Evolutionary conservation across 1,140 invertebrate genomes (phyloP).

Genomic region (Drosophila prosaltans): DNA sequence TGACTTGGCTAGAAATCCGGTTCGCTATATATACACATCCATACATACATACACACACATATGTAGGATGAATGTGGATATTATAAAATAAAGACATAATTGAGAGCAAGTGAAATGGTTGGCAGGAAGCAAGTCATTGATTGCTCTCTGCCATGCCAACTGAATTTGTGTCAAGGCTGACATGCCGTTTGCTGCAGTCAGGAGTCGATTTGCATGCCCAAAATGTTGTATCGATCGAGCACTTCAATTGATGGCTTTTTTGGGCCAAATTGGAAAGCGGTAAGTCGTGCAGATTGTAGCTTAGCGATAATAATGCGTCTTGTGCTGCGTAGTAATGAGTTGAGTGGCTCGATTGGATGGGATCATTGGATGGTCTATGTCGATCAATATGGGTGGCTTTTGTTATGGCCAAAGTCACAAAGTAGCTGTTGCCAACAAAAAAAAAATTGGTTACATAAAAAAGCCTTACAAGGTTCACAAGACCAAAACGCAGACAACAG

Average conservation of each 20-base stretch:
- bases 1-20: slow-evolving; percentile 72
- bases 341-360: neutral
- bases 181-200: slow-evolving; percentile 25
- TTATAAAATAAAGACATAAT: slow-evolving; percentile 73
- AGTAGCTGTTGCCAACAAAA: neutral
- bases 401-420: slow-evolving; percentile 29
- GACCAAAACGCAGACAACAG: slow-evolving; percentile 41
- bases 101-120: slow-evolving; percentile 36
- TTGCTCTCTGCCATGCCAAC: slow-evolving; percentile 39
- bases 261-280: slow-evolving; percentile 64
- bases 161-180: slow-evolving; percentile 74
- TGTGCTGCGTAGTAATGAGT: slow-evolving; percentile 62
- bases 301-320: slow-evolving; percentile 42
- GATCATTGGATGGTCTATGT: slow-evolving; percentile 17
- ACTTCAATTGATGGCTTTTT: slow-evolving; percentile 41
- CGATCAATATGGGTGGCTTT: slow-evolving; percentile 32
- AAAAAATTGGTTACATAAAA: slow-evolving; percentile 53
- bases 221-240: slow-evolving; percentile 13
- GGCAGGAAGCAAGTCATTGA: slow-evolving; percentile 27
- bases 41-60: neutral
- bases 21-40: slow-evolving; percentile 23
- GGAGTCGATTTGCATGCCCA: slow-evolving; percentile 54
- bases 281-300: slow-evolving; percentile 35
- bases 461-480: slow-evolving; percentile 57
- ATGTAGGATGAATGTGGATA: slow-evolving; percentile 18